A percentile compares a stretch with the other conserved stretches of the same genome.
Conservation (phyloP, 1,140 invertebrate species). For the Aradophagus sp. region DNA sequence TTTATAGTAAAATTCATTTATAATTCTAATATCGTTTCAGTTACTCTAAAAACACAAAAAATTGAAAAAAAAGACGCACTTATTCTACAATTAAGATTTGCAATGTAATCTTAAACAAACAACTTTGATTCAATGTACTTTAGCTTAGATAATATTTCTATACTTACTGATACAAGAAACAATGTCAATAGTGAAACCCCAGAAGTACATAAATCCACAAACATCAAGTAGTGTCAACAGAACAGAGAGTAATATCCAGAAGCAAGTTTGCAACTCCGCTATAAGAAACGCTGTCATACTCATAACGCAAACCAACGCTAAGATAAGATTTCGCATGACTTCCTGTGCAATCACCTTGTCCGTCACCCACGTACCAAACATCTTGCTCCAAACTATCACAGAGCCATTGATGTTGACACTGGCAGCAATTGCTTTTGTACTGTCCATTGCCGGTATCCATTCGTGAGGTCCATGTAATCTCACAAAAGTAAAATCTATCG, state of each 20-base stretch:
- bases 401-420: slow-evolving; percentile 77
- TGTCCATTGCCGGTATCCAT: slow-evolving; percentile 85
- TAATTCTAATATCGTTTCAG: too few relatives aligned
- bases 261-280: slow-evolving; percentile 85
- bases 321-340: slow-evolving; percentile 85
- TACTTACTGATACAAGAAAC: slow-evolving; percentile 84
- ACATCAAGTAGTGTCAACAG: slow-evolving; percentile 86
- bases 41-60: too few relatives aligned
- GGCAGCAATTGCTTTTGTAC: slow-evolving; percentile 76
- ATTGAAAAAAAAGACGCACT: too few relatives aligned
- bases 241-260: slow-evolving; percentile 86
- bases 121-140: too few relatives aligned
- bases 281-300: slow-evolving; percentile 86
- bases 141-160: too few relatives aligned
- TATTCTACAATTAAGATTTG: too few relatives aligned
- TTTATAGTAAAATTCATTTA: too few relatives aligned
- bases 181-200: slow-evolving; percentile 90
- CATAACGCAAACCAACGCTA: slow-evolving; percentile 88
- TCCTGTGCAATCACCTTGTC: slow-evolving; percentile 85
- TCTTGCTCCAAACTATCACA: slow-evolving; percentile 81
- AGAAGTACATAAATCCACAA: slow-evolving; percentile 86
- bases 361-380: slow-evolving; percentile 84
- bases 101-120: too few relatives aligned
- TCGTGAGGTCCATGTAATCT: slow-evolving; percentile 78
- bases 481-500: slow-evolving; percentile 79